Evolutionary conservation across 1,140 invertebrate species (phyloP).

Genomic region (Homalodisca vitripennis): DNA sequence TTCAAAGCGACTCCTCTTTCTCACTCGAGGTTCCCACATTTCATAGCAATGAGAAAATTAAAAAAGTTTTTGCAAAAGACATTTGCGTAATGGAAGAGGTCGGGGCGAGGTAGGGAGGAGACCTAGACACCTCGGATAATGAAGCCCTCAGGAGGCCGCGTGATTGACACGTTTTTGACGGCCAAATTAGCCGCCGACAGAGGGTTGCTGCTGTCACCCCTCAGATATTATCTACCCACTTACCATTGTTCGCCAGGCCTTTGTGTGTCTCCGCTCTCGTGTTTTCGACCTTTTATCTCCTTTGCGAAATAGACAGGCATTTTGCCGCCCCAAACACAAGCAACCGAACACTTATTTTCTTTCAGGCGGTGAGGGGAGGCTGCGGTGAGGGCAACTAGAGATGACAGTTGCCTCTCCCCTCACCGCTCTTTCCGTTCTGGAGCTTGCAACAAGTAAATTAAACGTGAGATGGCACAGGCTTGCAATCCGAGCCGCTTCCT

Average conservation of each 20-base stretch:
- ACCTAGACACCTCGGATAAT: background rate
- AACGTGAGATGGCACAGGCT: background rate
- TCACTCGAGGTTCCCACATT: background rate
- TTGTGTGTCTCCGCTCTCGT: slow-evolving; percentile 16
- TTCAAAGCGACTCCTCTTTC: background rate
- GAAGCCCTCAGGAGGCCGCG: background rate
- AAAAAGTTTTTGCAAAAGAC: background rate
- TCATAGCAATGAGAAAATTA: background rate
- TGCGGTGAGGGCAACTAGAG: no score
- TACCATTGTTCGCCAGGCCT: slow-evolving; percentile 12
- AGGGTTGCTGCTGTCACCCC: background rate
- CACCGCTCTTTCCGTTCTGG: background rate
- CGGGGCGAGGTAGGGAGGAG: background rate
- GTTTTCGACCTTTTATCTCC: slow-evolving; percentile 22
- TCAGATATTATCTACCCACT: slow-evolving; percentile 27
- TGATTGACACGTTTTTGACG: background rate
- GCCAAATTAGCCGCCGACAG: slow-evolving; percentile 17
- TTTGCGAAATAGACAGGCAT: slow-evolving; percentile 25
- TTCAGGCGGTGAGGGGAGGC: background rate
- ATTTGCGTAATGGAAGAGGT: background rate
- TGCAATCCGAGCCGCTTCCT: slow-evolving; percentile 6
- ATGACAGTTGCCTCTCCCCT: background rate
- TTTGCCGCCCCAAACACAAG: slow-evolving; percentile 25
- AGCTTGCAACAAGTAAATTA: slow-evolving; percentile 16
- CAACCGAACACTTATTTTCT: slow-evolving; percentile 23